Evolutionary conservation across 2,113 vertebrate genomes (phyloP), one percentile per base, ranked within the genome.

Genomic region (Pardalotus punctatus): DNA sequence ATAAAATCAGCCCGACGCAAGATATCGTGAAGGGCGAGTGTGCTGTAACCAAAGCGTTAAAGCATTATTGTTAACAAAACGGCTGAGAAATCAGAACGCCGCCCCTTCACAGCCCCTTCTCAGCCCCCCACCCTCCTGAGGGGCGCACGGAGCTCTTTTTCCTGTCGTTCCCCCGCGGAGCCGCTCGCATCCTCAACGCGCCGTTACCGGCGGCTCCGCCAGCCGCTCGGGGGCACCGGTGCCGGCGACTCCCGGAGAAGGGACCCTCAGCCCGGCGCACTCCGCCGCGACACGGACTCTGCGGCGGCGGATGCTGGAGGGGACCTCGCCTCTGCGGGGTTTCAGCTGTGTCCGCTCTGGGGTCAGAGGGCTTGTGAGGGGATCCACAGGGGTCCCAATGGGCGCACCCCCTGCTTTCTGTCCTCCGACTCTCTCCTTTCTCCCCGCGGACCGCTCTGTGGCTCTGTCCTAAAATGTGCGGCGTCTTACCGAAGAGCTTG

Each of bases 281-380:
- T n/a, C 16, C 9, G 4, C 22, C 25, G 43, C 17, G 1, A 7
- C 29, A 4, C 7, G 9, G 10, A 9, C 33, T 54, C 42, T 7
- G 60, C 19, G 27, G 16, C 9, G 8, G n/a, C 3, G 12, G 45
- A 31, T 61, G 64, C 40, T 25, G 5, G 36, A 25, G 40, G 33
- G 35, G 3, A 51, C 18, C 31, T 65, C 22, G 9, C 10, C 4
- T 19, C 78, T 33, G 74, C 11, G 22, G 28, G 27, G 21, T 28
- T 78, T 40, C 47, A 7, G 18, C 60, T 53, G 8, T 35, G 50
- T 25, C 22, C 13, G 5, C 76, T 79, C n/a, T 31, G 58, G 8
- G 27, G 13, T 15, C 47, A 71, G 66, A 2, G 6, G 36, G 16
- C 31, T 77, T 86, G 27, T 12, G 40, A 60, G 69, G 12, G 12